Conservation (phyloP, 2,797 vertebrate species). For the Lutjanus argentimaculatus region DNA sequence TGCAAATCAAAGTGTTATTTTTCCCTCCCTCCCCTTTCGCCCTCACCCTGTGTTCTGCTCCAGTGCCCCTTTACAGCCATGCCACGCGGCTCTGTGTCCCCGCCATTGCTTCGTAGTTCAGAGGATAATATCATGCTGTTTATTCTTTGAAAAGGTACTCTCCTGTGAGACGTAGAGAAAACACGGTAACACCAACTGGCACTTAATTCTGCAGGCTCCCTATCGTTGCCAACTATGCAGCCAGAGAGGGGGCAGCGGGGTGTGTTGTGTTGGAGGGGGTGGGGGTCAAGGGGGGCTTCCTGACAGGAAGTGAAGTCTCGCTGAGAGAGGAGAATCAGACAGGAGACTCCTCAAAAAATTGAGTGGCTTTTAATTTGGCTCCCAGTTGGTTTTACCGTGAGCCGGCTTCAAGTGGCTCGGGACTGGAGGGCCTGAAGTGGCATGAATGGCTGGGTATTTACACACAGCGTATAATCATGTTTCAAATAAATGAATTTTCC, state of each 20-base stretch:
- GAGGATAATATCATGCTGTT: constrained; percentile 88
- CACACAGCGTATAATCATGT: constrained; percentile 60
- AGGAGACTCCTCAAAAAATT: constrained; percentile 87
- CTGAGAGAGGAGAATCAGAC: constrained; percentile 90
- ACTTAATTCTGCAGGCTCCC: constrained; percentile 95
- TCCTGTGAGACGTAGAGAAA: constrained; percentile 93
- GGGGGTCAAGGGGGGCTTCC: constrained; percentile 86
- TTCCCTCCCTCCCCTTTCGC: constrained; percentile 47
- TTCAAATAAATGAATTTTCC: constrained; percentile 71
- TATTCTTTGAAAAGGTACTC: constrained; percentile 91
- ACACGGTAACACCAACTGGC: constrained; percentile 97
- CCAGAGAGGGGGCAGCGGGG: constrained; percentile 78
- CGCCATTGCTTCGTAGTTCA: constrained; percentile 66
- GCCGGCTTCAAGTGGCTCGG: constrained; percentile 61
- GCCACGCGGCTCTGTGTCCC: constrained; percentile 70
- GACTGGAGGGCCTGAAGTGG: constrained; percentile 51
- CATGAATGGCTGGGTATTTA: constrained; percentile 66
- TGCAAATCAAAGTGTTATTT: constrained; percentile 82
- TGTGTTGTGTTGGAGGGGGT: constrained; percentile 59
- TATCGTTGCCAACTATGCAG: constrained; percentile 91
- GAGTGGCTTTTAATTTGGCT: constrained; percentile 92
- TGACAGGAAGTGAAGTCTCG: constrained; percentile 93
- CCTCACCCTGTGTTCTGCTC: constrained; percentile 48
- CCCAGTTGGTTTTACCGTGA: constrained; percentile 86
- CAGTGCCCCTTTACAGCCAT: constrained; percentile 64